Conservation (phyloP, 1,140 invertebrate genomes). For the Ceratina japonica region DNA sequence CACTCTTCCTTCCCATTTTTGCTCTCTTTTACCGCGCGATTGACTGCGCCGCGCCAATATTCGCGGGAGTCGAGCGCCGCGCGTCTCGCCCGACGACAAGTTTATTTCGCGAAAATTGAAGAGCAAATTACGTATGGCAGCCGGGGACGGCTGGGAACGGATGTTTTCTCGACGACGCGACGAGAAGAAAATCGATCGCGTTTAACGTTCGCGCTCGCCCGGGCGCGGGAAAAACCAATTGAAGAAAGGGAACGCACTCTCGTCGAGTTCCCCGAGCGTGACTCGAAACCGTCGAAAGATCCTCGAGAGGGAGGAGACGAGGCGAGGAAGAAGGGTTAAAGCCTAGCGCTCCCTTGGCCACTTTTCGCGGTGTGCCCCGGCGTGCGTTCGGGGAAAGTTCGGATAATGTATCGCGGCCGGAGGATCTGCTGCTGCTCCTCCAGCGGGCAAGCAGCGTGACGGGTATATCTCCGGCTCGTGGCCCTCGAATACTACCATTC, state of each 20-base stretch:
- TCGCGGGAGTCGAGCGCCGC: neutral
- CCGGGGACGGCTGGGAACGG: too few relatives aligned
- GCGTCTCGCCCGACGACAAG: neutral
- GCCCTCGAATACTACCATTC: slow-evolving; percentile 37
- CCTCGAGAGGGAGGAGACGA: slow-evolving; percentile 24
- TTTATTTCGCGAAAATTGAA: neutral
- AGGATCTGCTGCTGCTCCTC: too few relatives aligned
- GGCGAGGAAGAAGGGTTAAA: slow-evolving; percentile 22
- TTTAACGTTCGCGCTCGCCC: neutral
- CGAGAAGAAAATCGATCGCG: neutral
- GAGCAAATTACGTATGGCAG: neutral
- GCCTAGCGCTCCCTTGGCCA: slow-evolving; percentile 1
- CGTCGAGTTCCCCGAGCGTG: neutral
- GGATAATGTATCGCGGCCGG: slow-evolving; percentile 13
- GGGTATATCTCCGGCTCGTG: slow-evolving; percentile 27
- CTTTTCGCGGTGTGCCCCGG: neutral
- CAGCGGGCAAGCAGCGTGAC: slow-evolving; percentile 39
- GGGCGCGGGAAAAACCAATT: neutral
- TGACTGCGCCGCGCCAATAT: neutral
- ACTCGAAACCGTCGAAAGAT: slow-evolving; percentile 29
- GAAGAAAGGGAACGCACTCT: slow-evolving; percentile 25
- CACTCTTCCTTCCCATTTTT: neutral
- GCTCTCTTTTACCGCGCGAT: neutral
- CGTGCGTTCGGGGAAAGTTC: slow-evolving; percentile 25
- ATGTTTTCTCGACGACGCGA: neutral